Evolutionary conservation across 2,113 vertebrate species (phyloP).

Genomic region (Cricetomys ansorgei): DNA sequence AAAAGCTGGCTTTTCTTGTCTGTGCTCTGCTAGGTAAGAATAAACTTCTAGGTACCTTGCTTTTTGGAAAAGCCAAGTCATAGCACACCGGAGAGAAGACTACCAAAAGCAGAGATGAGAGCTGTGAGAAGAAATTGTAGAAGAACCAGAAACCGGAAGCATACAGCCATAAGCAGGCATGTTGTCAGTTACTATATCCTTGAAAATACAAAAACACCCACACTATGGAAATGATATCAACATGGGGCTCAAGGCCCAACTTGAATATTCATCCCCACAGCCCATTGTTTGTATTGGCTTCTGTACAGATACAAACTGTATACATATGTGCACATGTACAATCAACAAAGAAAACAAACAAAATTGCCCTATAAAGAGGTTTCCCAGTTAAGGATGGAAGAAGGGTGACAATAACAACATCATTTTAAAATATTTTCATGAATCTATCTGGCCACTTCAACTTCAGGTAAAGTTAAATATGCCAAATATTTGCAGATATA

Average conservation of each 20-base stretch:
- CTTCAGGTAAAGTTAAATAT: conserved; percentile 33
- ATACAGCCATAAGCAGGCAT: neutral
- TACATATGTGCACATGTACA: neutral
- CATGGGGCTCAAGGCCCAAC: neutral
- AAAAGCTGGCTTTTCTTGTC: neutral
- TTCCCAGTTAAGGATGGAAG: conserved; percentile 72
- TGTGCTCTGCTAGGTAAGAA: neutral
- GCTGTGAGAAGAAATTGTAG: neutral
- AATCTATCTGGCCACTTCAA: conserved; percentile 49
- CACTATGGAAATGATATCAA: neutral
- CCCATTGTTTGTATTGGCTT: neutral
- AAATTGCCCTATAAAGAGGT: conserved; percentile 60
- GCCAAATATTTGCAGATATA: conserved; percentile 46
- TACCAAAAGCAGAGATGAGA: neutral
- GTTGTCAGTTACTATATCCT: neutral
- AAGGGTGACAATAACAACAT: conserved; percentile 64
- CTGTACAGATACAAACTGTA: conserved; percentile 6
- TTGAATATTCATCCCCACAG: neutral
- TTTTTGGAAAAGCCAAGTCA: neutral
- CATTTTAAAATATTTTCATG: conserved; percentile 69
- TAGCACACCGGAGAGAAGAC: neutral
- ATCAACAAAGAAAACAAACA: conserved; percentile 77
- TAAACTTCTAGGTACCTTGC: neutral
- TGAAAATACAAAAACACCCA: neutral
- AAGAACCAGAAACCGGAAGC: neutral